Percentiles rank a stretch among this genome's conserved stretches.
These are phyloP conservation scores for Nasonovia ribisnigri DNA, from an alignment of 2,888 invertebrate genomes.

Conservation along the genomic window DNA sequence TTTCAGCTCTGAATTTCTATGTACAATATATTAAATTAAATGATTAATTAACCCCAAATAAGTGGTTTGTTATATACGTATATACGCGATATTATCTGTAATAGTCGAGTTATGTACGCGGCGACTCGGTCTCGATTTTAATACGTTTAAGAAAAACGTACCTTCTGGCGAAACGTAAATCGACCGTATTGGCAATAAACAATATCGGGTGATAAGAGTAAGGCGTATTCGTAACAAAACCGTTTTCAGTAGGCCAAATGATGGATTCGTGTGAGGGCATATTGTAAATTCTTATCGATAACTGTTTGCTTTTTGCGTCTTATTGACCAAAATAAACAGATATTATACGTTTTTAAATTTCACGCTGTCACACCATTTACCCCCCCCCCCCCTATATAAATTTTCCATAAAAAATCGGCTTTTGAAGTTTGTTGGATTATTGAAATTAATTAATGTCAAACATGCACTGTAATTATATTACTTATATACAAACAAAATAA, in stretches of 20 bases:
- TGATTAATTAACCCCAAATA: no score
- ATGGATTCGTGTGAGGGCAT: neutral
- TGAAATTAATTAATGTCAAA: neutral
- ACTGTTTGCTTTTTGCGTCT: neutral
- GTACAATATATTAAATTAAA: no score
- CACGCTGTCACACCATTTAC: neutral
- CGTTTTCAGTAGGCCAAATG: neutral
- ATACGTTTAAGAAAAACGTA: neutral
- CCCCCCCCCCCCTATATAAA: neutral
- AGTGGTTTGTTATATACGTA: no score
- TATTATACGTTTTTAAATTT: neutral
- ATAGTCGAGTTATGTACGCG: neutral
- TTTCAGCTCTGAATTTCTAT: no score
- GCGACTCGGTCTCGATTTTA: neutral
- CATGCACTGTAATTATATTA: neutral
- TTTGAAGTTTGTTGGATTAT: neutral
- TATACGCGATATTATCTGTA: neutral
- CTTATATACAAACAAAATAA: neutral
- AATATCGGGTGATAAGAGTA: neutral
- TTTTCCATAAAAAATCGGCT: neutral
- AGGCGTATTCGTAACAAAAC: neutral
- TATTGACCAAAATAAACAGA: neutral
- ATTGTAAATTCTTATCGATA: neutral
- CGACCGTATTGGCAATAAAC: neutral
- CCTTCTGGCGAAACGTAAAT: no score